Evolutionary conservation across 2,888 invertebrate genomes (phyloP).

Genomic region (Emmelina monodactyla): DNA sequence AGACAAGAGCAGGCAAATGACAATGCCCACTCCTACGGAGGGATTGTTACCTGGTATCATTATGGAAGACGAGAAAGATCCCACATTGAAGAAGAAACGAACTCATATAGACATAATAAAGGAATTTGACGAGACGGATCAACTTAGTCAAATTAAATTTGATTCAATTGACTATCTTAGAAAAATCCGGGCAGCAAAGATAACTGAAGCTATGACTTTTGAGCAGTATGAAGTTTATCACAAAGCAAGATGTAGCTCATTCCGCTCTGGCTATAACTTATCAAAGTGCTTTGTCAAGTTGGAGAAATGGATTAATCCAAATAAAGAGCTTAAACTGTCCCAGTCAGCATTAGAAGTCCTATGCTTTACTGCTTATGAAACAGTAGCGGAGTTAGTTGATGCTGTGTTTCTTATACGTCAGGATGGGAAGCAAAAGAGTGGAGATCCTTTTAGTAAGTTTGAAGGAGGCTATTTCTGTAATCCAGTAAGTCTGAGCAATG

Average conservation of each 20-base stretch:
- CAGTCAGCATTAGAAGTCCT: conserved; percentile 77
- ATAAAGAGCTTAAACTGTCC: conserved; percentile 68
- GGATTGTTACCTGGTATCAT: conserved; percentile 32
- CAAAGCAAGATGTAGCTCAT: conserved; percentile 80
- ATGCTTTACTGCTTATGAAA: conserved; percentile 88
- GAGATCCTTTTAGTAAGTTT: conserved; percentile 75
- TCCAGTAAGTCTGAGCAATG: conserved; percentile 64
- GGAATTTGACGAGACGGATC: conserved; percentile 63
- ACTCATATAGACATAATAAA: conserved; percentile 60
- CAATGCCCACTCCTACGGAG: conserved; percentile 24
- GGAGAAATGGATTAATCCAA: conserved; percentile 70
- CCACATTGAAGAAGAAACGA: conserved; percentile 44
- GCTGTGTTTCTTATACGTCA: conserved; percentile 81
- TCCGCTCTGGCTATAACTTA: conserved; percentile 57
- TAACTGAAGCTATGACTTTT: conserved; percentile 58
- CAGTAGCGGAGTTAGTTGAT: conserved; percentile 88
- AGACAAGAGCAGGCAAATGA: conserved; percentile 32
- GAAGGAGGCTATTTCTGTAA: conserved; percentile 71
- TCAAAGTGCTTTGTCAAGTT: conserved; percentile 65
- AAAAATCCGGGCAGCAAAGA: conserved; percentile 65
- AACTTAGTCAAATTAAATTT: conserved; percentile 58
- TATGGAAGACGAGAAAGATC: conserved; percentile 61
- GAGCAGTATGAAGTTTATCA: conserved; percentile 79
- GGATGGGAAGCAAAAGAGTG: conserved; percentile 72
- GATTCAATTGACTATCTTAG: conserved; percentile 66